A percentile compares a stretch with the other conserved stretches of the same genome.
These are phyloP conservation scores for Momotus momota DNA, from an alignment of 2,797 vertebrate species.

Conservation along the genomic window DNA sequence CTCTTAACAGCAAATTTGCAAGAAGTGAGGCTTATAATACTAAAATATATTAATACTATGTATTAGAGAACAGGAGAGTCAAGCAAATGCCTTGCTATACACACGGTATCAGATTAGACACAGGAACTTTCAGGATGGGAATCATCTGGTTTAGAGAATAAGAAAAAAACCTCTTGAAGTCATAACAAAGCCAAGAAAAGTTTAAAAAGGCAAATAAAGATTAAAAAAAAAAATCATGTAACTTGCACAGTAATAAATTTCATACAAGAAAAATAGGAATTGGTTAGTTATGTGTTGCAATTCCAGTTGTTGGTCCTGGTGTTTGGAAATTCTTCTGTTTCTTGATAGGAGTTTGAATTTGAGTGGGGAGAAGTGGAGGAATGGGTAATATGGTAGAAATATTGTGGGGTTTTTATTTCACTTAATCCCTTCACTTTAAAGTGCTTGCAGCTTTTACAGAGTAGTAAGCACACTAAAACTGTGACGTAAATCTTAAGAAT, in stretches of 20 bases:
- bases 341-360: background rate
- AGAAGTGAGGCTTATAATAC: background rate
- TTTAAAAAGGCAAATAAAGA: background rate
- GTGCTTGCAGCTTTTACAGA: background rate
- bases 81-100: background rate
- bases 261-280: background rate
- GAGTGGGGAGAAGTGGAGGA: background rate
- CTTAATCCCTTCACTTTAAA: background rate
- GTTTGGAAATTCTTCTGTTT: background rate
- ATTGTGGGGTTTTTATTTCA: rapidly evolving
- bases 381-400: background rate
- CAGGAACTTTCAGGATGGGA: background rate
- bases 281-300: background rate
- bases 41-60: background rate
- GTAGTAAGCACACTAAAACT: background rate
- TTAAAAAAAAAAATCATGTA: background rate
- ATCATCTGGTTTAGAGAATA: background rate
- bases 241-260: background rate
- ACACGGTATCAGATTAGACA: background rate
- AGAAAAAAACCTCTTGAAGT: background rate
- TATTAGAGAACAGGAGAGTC: background rate
- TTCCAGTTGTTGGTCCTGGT: background rate
- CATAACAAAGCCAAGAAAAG: background rate
- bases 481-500: background rate
- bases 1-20: background rate